These are phyloP conservation scores for Phylloscopus trochiloides DNA, from an alignment of 2,113 vertebrate species.

Conservation along the genomic window DNA sequence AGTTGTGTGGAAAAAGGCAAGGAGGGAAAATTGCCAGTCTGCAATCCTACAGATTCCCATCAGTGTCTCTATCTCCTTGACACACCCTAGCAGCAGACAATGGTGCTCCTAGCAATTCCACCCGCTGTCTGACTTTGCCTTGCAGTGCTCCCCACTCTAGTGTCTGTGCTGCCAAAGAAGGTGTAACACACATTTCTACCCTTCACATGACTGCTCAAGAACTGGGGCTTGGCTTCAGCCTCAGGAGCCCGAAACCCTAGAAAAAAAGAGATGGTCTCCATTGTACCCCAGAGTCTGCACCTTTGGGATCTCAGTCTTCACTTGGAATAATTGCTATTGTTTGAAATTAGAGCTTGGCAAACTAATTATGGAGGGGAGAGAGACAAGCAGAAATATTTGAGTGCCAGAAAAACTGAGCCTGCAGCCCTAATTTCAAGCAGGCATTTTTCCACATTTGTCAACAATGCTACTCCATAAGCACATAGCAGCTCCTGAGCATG, in stretches of 20 bases:
- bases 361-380: neutral
- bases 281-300: neutral
- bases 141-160: neutral
- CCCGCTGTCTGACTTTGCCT: rapidly evolving
- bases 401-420: neutral
- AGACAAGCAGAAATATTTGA: neutral
- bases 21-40: neutral
- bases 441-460: neutral
- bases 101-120: neutral
- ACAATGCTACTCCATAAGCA: neutral
- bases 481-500: rapidly evolving
- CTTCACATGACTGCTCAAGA: neutral
- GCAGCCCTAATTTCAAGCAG: neutral
- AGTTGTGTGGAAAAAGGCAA: neutral
- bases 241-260: neutral
- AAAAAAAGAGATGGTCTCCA: neutral
- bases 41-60: neutral
- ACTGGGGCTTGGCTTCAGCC: neutral
- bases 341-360: neutral
- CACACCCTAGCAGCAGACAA: neutral
- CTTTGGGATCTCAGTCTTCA: neutral
- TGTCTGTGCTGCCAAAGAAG: neutral
- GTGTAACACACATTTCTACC: rapidly evolving
- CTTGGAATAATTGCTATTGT: neutral
- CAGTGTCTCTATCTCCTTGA: neutral